Conservation (phyloP, 2,113 vertebrate species). For the Poeciliopsis occidentalis region DNA sequence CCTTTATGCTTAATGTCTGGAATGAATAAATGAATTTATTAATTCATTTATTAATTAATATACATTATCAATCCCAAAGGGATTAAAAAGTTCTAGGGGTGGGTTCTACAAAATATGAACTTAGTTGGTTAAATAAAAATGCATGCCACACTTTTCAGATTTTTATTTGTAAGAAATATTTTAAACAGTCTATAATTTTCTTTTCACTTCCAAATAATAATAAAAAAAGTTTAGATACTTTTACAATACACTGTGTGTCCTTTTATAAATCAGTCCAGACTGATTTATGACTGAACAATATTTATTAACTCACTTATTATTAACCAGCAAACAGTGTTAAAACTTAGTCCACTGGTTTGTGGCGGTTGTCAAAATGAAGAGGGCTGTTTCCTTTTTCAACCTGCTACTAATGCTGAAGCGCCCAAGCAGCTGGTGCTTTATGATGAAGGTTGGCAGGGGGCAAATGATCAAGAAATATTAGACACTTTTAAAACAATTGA, state of each 20-base stretch:
- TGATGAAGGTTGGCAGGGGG: slow-evolving; percentile 48
- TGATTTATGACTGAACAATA: too few species aligned
- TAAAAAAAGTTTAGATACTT: too few species aligned
- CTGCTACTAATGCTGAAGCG: slow-evolving; percentile 38
- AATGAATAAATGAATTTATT: too few species aligned
- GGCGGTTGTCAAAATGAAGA: slow-evolving; percentile 45
- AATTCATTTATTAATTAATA: too few species aligned
- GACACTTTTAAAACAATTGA: slow-evolving; percentile 49
- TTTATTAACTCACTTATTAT: too few species aligned
- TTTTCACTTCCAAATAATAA: neutral
- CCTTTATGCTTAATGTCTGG: too few species aligned
- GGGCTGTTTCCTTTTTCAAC: slow-evolving; percentile 21
- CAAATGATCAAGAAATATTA: slow-evolving; percentile 40
- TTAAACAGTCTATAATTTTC: neutral
- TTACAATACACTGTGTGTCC: too few species aligned
- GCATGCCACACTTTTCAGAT: neutral
- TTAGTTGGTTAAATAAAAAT: neutral
- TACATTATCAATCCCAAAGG: too few species aligned
- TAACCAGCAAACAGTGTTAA: slow-evolving; percentile 3
- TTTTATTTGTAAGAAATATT: neutral
- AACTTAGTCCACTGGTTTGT: slow-evolving; percentile 45
- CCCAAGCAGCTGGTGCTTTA: slow-evolving; percentile 59
- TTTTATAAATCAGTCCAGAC: too few species aligned
- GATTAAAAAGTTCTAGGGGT: too few species aligned
- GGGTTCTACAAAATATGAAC: neutral